phyloP scores from a whole-genome alignment of 2,113 vertebrate genomes.

The Chlamydotis undulata region DNA sequence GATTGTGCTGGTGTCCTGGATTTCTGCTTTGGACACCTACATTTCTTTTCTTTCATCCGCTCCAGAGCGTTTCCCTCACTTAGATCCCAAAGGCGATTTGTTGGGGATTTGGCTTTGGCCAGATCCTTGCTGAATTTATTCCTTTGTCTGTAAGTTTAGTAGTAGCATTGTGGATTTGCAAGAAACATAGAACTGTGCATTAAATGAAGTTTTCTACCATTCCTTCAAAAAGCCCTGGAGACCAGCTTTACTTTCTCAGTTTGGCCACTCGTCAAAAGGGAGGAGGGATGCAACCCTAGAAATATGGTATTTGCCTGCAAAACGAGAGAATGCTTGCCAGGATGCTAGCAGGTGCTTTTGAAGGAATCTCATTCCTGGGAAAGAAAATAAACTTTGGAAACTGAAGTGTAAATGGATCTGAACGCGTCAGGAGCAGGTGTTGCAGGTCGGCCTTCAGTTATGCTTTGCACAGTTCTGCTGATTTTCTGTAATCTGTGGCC shows the following conservation, averaged over 20 bases:
- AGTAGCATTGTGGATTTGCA: not conserved
- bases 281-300: not conserved
- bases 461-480: not conserved
- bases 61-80: not conserved
- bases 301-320: not conserved
- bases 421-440: not conserved
- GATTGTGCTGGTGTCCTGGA: not conserved
- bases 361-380: not conserved
- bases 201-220: not conserved
- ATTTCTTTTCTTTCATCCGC: not conserved
- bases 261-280: not conserved
- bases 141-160: not conserved
- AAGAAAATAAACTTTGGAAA: slow-evolving; percentile 15
- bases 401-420: not conserved
- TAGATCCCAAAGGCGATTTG: not conserved
- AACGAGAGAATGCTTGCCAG: not conserved
- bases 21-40: not conserved
- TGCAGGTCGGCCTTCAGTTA: not conserved
- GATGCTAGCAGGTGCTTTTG: slow-evolving; percentile 6
- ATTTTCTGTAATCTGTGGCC: not conserved
- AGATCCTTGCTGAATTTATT: not conserved
- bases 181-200: not conserved
- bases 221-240: not conserved
- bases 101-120: not conserved
- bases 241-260: not conserved